Percentiles rank a stretch among this genome's conserved stretches.
Conservation (phyloP, 2,113 vertebrate species). For the Rhegmatorhina hoffmannsi region DNA sequence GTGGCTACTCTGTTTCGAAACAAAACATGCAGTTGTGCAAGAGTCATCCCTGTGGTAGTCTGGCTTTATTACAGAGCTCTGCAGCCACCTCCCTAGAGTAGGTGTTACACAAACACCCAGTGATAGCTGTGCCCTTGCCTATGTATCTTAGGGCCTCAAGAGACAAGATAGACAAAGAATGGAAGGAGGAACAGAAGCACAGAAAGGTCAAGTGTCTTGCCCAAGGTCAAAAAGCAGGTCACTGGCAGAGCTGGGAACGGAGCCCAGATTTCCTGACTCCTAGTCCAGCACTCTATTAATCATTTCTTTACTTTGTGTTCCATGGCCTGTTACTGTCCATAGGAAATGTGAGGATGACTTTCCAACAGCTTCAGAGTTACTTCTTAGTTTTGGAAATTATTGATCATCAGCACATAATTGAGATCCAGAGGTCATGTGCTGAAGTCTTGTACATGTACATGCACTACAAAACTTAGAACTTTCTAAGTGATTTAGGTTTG, state of each 20-base stretch:
- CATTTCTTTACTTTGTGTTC: slow-evolving; percentile 49
- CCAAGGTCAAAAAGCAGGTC: slow-evolving; percentile 59
- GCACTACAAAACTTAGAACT: background rate
- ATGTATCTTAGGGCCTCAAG: slow-evolving; percentile 5
- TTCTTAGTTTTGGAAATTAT: slow-evolving; percentile 49
- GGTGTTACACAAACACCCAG: slow-evolving; percentile 40
- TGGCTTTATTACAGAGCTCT: background rate
- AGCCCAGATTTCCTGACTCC: slow-evolving; percentile 45
- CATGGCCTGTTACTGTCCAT: slow-evolving; percentile 28
- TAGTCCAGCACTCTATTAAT: slow-evolving; percentile 36
- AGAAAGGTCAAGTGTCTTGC: slow-evolving; percentile 54
- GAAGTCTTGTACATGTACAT: background rate
- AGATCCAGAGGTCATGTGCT: background rate
- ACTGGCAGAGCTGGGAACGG: slow-evolving; percentile 47
- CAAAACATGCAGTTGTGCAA: background rate
- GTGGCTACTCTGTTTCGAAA: background rate
- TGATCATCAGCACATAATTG: background rate
- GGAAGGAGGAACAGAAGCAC: slow-evolving; percentile 60
- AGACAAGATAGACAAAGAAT: slow-evolving; percentile 54
- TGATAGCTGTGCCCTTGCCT: background rate
- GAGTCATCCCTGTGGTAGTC: background rate
- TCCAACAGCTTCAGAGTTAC: slow-evolving; percentile 13
- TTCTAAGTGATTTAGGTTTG: background rate
- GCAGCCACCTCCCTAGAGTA: background rate
- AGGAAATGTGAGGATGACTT: slow-evolving; percentile 49